These are phyloP conservation scores for Drosophila repleta DNA, from an alignment of 1,140 invertebrate genomes.

Conservation along the genomic window DNA sequence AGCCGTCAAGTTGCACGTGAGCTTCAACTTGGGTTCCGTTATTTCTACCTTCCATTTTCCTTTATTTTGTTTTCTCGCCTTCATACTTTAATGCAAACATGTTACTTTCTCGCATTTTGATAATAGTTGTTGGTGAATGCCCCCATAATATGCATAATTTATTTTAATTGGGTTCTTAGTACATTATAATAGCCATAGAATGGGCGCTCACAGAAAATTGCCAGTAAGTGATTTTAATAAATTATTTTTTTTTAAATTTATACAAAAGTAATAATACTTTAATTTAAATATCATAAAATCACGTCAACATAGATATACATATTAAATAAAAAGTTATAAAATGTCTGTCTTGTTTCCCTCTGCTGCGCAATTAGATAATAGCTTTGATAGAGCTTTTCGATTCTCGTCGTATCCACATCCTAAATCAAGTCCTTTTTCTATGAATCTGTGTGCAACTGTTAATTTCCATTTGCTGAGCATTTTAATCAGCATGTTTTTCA, in stretches of 20 bases:
- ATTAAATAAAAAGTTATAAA: no score
- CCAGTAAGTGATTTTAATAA: no score
- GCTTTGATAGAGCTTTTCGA: neutral
- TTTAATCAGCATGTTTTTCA: constrained; percentile 39
- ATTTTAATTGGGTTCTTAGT: constrained; percentile 35
- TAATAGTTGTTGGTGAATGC: constrained; percentile 6
- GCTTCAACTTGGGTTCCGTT: constrained; percentile 20
- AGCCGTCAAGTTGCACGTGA: constrained; percentile 44
- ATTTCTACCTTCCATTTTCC: neutral
- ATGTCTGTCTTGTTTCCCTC: no score
- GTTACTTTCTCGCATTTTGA: constrained; percentile 17
- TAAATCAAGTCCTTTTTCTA: neutral
- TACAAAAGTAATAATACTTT: no score
- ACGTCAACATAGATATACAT: no score
- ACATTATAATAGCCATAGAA: neutral
- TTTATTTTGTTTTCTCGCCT: constrained; percentile 1
- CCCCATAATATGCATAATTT: constrained; percentile 23
- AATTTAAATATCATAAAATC: no score
- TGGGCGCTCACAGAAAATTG: neutral
- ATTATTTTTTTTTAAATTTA: no score
- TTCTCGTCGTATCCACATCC: neutral
- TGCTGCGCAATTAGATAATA: no score
- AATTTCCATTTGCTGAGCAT: constrained; percentile 39
- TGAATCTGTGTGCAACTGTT: constrained; percentile 12
- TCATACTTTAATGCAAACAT: constrained; percentile 23